A percentile compares a stretch with the other conserved stretches of the same genome.
Evolutionary conservation across 2,797 vertebrate species (phyloP).

Genomic region (Pangasius macronema): DNA sequence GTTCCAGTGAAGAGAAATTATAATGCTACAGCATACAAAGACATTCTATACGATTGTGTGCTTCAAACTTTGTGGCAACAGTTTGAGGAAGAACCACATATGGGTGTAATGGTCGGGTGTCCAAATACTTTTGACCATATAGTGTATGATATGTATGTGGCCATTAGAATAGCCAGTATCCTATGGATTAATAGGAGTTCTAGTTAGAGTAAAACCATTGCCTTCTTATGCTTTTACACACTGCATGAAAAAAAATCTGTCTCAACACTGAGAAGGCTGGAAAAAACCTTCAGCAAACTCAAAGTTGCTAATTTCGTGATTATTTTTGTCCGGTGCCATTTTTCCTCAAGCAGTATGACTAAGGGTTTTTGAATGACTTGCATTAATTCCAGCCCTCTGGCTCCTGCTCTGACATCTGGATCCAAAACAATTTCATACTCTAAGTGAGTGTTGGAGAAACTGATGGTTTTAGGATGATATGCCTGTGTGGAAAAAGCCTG

Average conservation of each 20-base stretch:
- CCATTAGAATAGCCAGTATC: neutral
- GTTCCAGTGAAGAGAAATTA: no score
- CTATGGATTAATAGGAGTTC: neutral
- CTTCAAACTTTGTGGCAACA: no score
- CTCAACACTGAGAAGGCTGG: neutral
- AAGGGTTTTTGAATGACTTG: slow-evolving; percentile 17
- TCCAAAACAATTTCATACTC: slow-evolving; percentile 26
- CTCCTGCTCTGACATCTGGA: slow-evolving; percentile 26
- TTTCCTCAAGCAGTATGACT: slow-evolving; percentile 3
- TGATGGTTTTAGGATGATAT: neutral
- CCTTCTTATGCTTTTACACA: neutral
- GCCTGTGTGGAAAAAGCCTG: neutral
- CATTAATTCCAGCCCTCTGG: slow-evolving; percentile 3
- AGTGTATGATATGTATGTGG: neutral
- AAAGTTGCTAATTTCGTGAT: neutral
- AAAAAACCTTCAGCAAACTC: neutral
- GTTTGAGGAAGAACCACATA: no score
- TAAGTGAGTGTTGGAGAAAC: slow-evolving; percentile 14
- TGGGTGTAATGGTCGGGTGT: no score
- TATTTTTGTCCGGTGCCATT: neutral
- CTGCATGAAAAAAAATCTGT: neutral
- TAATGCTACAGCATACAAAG: no score
- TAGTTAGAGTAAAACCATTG: neutral
- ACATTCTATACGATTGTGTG: no score
- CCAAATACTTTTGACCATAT: no score